Conservation (phyloP, 2,797 vertebrate species). For the Lepilemur septentrionalis region DNA sequence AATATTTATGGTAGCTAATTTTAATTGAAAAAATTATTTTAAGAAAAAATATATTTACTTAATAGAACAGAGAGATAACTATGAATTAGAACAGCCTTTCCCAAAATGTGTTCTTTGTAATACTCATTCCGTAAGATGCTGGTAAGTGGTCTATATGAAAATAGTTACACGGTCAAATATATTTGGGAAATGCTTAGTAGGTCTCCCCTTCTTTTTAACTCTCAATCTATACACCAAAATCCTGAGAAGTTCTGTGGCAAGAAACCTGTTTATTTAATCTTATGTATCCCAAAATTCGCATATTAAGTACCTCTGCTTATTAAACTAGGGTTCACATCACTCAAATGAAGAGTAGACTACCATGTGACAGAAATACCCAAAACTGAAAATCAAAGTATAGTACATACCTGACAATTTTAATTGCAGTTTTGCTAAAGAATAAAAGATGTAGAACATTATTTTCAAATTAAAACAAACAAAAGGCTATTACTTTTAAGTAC, state of each 20-base stretch:
- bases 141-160: background rate
- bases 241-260: background rate
- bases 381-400: background rate
- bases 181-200: background rate
- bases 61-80: background rate
- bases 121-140: background rate
- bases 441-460: background rate
- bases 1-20: background rate
- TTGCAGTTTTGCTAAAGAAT: background rate
- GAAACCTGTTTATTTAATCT: background rate
- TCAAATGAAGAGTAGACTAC: background rate
- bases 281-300: background rate
- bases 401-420: background rate
- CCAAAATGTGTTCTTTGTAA: background rate
- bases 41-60: background rate
- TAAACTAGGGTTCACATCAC: background rate
- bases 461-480: slow-evolving; percentile 43
- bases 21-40: background rate
- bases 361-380: background rate
- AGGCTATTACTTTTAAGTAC: background rate
- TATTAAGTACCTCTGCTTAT: background rate
- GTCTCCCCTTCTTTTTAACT: background rate
- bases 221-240: background rate
- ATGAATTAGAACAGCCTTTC: background rate
- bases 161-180: background rate